Conservation (phyloP, 1,140 invertebrate genomes). For the Aethina tumida region DNA sequence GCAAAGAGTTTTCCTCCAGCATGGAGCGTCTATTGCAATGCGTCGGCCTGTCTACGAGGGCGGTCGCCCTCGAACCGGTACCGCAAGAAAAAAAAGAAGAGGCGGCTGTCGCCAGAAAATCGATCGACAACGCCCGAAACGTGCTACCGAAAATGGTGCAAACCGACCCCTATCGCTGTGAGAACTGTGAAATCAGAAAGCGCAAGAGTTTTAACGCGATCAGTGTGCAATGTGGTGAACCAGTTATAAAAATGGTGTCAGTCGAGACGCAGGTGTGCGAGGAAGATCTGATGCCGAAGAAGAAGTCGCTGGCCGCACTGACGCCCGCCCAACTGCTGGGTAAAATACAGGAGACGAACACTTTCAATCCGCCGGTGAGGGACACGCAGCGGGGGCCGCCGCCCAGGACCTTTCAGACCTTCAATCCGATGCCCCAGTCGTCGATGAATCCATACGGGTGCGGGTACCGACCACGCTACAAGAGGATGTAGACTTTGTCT, state of each 20-base stretch:
- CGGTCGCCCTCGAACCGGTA: not conserved
- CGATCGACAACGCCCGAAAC: not conserved
- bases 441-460: no score
- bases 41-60: not conserved
- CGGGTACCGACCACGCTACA: no score
- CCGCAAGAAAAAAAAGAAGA: not conserved
- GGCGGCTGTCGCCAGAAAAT: not conserved
- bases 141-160: constrained; percentile 8
- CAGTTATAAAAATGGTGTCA: constrained; percentile 9
- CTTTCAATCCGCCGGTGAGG: no score
- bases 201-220: constrained; percentile 7
- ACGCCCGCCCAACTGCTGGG: constrained; percentile 29
- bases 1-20: not conserved
- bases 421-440: no score
- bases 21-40: not conserved
- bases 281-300: constrained; percentile 22
- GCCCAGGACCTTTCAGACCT: no score
- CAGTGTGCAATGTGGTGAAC: constrained; percentile 13
- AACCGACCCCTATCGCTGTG: constrained; percentile 14
- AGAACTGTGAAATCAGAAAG: constrained; percentile 15
- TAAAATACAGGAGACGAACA: no score
- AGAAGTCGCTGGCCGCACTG: constrained; percentile 26
- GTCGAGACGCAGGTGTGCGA: constrained; percentile 21
- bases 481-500: no score
- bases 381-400: no score